A percentile compares a stretch with the other conserved stretches of the same genome.
These are phyloP conservation scores for Stomorhina lunata DNA, from an alignment of 2,888 invertebrate genomes.

Conservation along the genomic window DNA sequence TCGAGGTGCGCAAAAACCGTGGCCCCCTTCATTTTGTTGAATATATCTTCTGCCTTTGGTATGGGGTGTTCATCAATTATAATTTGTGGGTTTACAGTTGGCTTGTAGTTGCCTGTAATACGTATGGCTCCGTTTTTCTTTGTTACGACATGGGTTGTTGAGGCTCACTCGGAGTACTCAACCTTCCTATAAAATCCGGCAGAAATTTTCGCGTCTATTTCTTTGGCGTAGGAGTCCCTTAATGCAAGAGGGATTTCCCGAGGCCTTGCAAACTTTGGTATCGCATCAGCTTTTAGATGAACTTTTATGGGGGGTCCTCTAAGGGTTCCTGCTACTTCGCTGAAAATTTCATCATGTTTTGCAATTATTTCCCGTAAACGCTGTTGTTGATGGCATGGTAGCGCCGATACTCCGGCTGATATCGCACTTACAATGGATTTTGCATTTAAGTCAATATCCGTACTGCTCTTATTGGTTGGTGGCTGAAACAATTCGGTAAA, in stretches of 20 bases:
- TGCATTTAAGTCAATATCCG: too few species aligned
- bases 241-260: slow-evolving; percentile 23
- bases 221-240: slow-evolving; percentile 16
- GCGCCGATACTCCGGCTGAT: too few species aligned
- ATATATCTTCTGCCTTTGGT: slow-evolving; percentile 13
- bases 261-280: slow-evolving; percentile 22
- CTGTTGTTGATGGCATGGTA: too few species aligned
- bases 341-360: not conserved
- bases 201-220: slow-evolving; percentile 24
- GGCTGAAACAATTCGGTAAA: too few species aligned
- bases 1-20: slow-evolving; percentile 33
- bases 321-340: not conserved
- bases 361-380: not conserved
- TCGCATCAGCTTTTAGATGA: not conserved
- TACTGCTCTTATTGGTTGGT: too few species aligned
- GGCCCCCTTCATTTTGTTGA: slow-evolving; percentile 25
- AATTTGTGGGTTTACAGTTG: slow-evolving; percentile 54
- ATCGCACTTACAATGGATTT: too few species aligned
- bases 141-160: slow-evolving; percentile 48
- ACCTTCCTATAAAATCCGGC: slow-evolving; percentile 35
- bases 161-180: slow-evolving; percentile 39
- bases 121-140: slow-evolving; percentile 42
- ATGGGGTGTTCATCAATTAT: slow-evolving; percentile 53
- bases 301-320: not conserved
- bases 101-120: slow-evolving; percentile 49